Base-by-base conservation (phyloP, 2,113 vertebrate genomes). In the Psettodes erumei region DNA sequence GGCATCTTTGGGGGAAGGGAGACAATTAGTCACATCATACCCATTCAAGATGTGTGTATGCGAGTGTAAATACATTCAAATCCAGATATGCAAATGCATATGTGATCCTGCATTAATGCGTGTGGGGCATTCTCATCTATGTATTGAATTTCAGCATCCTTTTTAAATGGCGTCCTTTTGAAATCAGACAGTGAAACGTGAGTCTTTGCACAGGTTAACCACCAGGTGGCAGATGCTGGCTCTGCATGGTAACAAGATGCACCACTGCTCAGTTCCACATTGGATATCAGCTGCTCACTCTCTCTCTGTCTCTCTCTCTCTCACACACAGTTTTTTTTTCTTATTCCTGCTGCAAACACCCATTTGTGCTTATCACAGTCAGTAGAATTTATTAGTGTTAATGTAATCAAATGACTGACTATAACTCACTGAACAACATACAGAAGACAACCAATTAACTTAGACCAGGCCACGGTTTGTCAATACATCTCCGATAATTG, bases 161-260 rank as follows among this genome's bases (percentile, higher is more conserved):
- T 61, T 75, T 65, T 38, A 67, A 71, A 78, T 65, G 60, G 60
- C 13, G n/a, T n/a, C 13, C n/a, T n/a, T n/a, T n/a, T n/a, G n/a
- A n/a, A n/a, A n/a, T 28, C 28, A 53, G 15, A 60, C 13, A 18
- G 40, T 48, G 62, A 28, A 15, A 11, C 16, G n/a, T 11, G 11
- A 75, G 72, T 63, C 54, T 61, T 73, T 75, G 9, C 71, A 72
- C 43, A 27, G 37, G 11, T 58, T 77, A 53, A 40, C 88, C 91
- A 89, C 87, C 82, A 92, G 90, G 72, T 79, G 90, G 90, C 89
- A 84, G 58, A 51, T 67, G 51, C 2, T 51, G 23, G 79, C 69
- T 66, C 86, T 80, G 68, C 65, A 47, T 15, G 42, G 64, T 69
- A 38, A 63, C 27, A 13, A 71, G 37, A 82, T 27, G 43, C 18